Conservation (phyloP, 2,113 vertebrate species). For the Mustela lutreola region DNA sequence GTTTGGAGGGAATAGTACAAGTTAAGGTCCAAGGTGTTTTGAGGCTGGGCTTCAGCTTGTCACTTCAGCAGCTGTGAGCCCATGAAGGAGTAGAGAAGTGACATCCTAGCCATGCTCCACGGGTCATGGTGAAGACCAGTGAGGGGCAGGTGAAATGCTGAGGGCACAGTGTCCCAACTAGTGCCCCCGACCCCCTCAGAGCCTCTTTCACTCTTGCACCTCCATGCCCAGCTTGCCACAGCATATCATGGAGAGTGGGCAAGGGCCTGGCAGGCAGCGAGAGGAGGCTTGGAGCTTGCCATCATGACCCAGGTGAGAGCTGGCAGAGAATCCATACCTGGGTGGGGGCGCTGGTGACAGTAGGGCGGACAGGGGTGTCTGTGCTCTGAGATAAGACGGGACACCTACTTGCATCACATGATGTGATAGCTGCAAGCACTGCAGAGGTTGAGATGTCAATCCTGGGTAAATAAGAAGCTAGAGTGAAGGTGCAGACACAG, state of each 20-base stretch:
- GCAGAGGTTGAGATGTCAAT: background rate
- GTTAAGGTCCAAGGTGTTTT: background rate
- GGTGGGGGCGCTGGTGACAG: background rate
- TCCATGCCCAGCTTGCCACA: background rate
- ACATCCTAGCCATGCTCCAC: accelerated
- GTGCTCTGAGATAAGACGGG: background rate
- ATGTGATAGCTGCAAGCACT: background rate
- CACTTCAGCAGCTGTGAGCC: background rate
- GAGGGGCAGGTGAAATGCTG: background rate
- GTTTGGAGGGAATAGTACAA: background rate
- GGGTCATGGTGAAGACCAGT: background rate
- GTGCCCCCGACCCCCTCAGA: accelerated
- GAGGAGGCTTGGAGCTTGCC: background rate
- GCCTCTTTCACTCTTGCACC: background rate
- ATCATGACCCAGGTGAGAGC: background rate
- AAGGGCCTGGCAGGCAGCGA: background rate
- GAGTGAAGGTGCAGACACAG: background rate
- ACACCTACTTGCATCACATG: accelerated
- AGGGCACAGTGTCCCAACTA: background rate
- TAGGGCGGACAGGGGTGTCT: background rate
- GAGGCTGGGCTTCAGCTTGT: background rate
- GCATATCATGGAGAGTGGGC: background rate
- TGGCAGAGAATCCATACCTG: background rate
- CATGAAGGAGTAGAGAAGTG: background rate
- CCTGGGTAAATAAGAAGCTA: background rate